Evolutionary conservation across 1,140 invertebrate genomes (phyloP), one percentile per base, ranked within the genome.

Genomic region (Elysia chlorotica): DNA sequence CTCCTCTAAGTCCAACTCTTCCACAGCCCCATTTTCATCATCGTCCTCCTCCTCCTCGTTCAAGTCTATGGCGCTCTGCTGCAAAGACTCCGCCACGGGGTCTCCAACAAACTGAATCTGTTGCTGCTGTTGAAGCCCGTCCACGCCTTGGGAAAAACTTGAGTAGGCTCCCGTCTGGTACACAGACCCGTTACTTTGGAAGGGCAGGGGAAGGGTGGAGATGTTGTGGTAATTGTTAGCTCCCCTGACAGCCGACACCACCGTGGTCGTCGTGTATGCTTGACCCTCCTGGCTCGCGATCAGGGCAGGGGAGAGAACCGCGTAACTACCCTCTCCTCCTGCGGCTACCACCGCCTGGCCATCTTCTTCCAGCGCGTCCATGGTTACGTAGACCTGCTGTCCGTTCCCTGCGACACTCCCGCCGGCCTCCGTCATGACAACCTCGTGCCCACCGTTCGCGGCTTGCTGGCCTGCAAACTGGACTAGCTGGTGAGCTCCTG

Each of bases 171-270:
- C n/a, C n/a, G n/a, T n/a, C n/a, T n/a, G n/a, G n/a, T n/a, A n/a
- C n/a, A n/a, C n/a, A n/a, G n/a, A n/a, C n/a, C n/a, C n/a, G n/a
- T n/a, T n/a, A n/a, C n/a, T n/a, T n/a, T n/a, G n/a, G n/a, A n/a
- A n/a, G n/a, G n/a, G n/a, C n/a, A n/a, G 63, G 21, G 69, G 69
- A 28, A 71, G 59, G 38, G 69, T 71, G 28, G 69, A 71, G 37
- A 71, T 71, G 35, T 57, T 54, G 21, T 69, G 67, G 54, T 59
- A 69, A 30, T 25, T 65, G 10, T 10, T n/a, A 6, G 56, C 56
- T 10, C 28, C 19, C 17, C 28, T 6, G 25, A 10, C 28, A 36
- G 57, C 69, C 36, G 31, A 23, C 2, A 14, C 23, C 2, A 14
- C 23, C 2, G 57, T 28, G 10, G 38, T 4, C 2, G 38, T 28